phyloP scores from a whole-genome alignment of 1,140 invertebrate species.

The Streblospio benedicti region DNA sequence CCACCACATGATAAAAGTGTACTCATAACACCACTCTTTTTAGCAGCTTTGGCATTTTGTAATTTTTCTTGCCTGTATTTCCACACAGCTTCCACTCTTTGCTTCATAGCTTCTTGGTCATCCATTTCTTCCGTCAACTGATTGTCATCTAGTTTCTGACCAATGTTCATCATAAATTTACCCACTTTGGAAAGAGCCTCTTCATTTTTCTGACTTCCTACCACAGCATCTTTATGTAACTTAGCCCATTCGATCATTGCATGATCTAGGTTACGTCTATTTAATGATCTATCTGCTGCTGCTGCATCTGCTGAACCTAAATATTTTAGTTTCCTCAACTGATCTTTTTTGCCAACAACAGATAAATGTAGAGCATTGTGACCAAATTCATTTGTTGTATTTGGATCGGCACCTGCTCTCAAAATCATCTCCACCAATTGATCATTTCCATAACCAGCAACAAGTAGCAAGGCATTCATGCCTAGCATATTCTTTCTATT shows the following conservation, averaged over 20 bases:
- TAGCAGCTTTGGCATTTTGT: background rate
- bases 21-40: slow-evolving; percentile 9
- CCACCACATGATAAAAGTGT: slow-evolving; percentile 12
- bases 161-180: slow-evolving; percentile 18
- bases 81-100: slow-evolving; percentile 14
- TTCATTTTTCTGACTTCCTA: background rate
- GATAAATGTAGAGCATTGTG: slow-evolving; percentile 15
- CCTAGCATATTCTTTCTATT: slow-evolving; percentile 21
- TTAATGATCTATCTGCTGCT: slow-evolving; percentile 1
- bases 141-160: slow-evolving; percentile 12
- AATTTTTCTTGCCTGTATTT: slow-evolving; percentile 11
- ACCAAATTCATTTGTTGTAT: slow-evolving; percentile 16
- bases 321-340: slow-evolving; percentile 11
- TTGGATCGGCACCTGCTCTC: slow-evolving; percentile 15
- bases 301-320: slow-evolving; percentile 1
- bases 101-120: slow-evolving; percentile 16
- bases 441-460: slow-evolving; percentile 18
- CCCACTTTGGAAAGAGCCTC: slow-evolving; percentile 1
- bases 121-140: slow-evolving; percentile 7
- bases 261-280: slow-evolving; percentile 14
- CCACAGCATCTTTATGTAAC: background rate
- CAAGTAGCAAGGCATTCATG: slow-evolving; percentile 18
- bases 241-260: slow-evolving; percentile 15
- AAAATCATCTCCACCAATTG: slow-evolving; percentile 14
- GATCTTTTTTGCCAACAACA: slow-evolving; percentile 16